Evolutionary conservation across 2,113 vertebrate species (phyloP).

Genomic region (Taurulus bubalis): DNA sequence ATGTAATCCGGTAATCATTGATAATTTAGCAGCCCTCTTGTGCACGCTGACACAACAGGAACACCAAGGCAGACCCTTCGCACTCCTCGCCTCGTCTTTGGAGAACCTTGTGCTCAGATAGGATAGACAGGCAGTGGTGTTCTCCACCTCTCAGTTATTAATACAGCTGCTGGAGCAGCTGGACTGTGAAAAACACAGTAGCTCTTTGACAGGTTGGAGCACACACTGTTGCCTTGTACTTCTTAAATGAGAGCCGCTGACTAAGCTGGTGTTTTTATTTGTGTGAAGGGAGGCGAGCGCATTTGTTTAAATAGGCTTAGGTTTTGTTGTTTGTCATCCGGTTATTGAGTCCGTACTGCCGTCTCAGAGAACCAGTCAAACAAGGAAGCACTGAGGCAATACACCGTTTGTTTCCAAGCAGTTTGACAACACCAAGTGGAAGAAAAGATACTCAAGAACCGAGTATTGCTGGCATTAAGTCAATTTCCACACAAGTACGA

Average conservation of each 20-base stretch:
- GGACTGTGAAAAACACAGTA: slow-evolving; percentile 27
- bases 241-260: slow-evolving; percentile 25
- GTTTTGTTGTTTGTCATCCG: slow-evolving; percentile 20
- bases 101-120: slow-evolving; percentile 60
- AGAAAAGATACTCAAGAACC: not conserved
- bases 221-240: slow-evolving; percentile 7
- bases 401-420: slow-evolving; percentile 29
- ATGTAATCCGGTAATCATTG: slow-evolving; percentile 51
- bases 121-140: slow-evolving; percentile 1
- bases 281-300: slow-evolving; percentile 30
- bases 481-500: not conserved
- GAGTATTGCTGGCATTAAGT: slow-evolving; percentile 48
- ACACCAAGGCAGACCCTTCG: slow-evolving; percentile 28
- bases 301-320: slow-evolving; percentile 16
- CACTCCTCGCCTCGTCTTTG: slow-evolving; percentile 44
- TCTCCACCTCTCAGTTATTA: slow-evolving; percentile 9
- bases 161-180: slow-evolving; percentile 24
- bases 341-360: slow-evolving; percentile 38
- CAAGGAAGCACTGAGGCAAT: slow-evolving; percentile 58
- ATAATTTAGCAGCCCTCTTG: slow-evolving; percentile 50
- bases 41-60: slow-evolving; percentile 27
- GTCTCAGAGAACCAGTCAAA: slow-evolving; percentile 53
- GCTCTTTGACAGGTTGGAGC: slow-evolving; percentile 43
- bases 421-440: slow-evolving; percentile 22
- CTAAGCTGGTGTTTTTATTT: slow-evolving; percentile 69